Evolutionary conservation across 2,797 vertebrate genomes (phyloP), one percentile per base, ranked within the genome.

Genomic region (Phoxinus dragarum): DNA sequence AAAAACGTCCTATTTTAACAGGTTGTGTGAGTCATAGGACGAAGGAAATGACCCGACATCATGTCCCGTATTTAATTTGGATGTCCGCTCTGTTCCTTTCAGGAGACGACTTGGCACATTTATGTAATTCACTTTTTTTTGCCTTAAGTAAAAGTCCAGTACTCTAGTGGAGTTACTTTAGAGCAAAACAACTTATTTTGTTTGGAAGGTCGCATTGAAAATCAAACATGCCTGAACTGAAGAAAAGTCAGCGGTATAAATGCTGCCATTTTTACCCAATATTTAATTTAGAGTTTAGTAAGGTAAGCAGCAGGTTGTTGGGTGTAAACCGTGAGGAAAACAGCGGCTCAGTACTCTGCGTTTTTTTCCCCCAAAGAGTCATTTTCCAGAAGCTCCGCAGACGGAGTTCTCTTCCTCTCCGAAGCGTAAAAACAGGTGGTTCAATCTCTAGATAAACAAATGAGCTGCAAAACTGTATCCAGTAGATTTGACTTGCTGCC

Each of bases 111-210:
- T 91, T 71, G 82, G 86, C 83, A 76, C 75, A 61, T 89, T 89
- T 89, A 85, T 83, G 88, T 81, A 83, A 86, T 85, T 84, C 84
- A 82, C 72, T 88, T 88, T 87, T 27, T 27, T 69, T 73, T 56
- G 69, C 47, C 86, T 52, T 59, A 87, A 89, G 72, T 73, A 84
- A 80, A 80, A 71, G 75, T 59, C 78, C n/a, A 31, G 81, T 71
- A n/a, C n/a, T n/a, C n/a, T n/a, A 52, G 19, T 44, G 74, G 85
- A 80, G 68, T 42, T 42, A 88, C 90, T 91, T 89, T 91, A 93
- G 89, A 91, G 93, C 91, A 92, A 93, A 93, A 94, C 92, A 94
- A 93, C 91, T 88, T 94, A 86, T 94, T 95, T 94, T 91, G 92
- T 94, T 95, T 95, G 95, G 95, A 95, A 92, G 91, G 91, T 87